Evolutionary conservation across 2,888 invertebrate genomes (phyloP).

Genomic region (Clivina fossor): DNA sequence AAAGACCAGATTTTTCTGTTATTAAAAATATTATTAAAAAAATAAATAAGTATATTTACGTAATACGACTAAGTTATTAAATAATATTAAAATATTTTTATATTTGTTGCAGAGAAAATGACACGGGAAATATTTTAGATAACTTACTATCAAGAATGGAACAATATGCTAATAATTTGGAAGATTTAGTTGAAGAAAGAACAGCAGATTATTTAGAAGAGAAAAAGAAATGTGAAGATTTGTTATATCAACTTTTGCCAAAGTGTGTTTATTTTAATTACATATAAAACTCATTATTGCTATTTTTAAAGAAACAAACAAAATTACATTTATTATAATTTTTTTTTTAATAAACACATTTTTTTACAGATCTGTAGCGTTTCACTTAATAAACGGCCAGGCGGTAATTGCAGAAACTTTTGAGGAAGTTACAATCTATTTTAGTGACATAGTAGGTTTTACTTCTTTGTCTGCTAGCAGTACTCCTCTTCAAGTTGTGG

Average conservation of each 20-base stretch:
- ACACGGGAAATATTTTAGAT: slow-evolving; percentile 92
- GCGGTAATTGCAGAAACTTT: slow-evolving; percentile 89
- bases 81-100: neutral
- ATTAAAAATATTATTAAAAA: slow-evolving; percentile 87
- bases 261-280: slow-evolving; percentile 62
- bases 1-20: slow-evolving; percentile 88
- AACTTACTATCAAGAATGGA: slow-evolving; percentile 97
- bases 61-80: neutral
- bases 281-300: too few species aligned
- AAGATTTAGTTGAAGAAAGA: slow-evolving; percentile 91
- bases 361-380: slow-evolving; percentile 75
- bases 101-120: slow-evolving; percentile 71
- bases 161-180: slow-evolving; percentile 98
- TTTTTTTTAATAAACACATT: too few species aligned
- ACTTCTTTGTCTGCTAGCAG: slow-evolving; percentile 89
- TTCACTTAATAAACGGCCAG: slow-evolving; percentile 86
- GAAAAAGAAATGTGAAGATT: slow-evolving; percentile 96
- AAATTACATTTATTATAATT: too few species aligned
- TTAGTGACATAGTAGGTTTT: slow-evolving; percentile 95
- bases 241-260: slow-evolving; percentile 94
- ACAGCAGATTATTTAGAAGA: slow-evolving; percentile 98
- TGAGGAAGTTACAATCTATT: slow-evolving; percentile 96
- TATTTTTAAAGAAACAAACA: too few species aligned
- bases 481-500: slow-evolving; percentile 89
- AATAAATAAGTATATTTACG: slow-evolving; percentile 82